These are phyloP conservation scores for Orthonyx spaldingii DNA, from an alignment of 2,113 vertebrate genomes.

Conservation along the genomic window DNA sequence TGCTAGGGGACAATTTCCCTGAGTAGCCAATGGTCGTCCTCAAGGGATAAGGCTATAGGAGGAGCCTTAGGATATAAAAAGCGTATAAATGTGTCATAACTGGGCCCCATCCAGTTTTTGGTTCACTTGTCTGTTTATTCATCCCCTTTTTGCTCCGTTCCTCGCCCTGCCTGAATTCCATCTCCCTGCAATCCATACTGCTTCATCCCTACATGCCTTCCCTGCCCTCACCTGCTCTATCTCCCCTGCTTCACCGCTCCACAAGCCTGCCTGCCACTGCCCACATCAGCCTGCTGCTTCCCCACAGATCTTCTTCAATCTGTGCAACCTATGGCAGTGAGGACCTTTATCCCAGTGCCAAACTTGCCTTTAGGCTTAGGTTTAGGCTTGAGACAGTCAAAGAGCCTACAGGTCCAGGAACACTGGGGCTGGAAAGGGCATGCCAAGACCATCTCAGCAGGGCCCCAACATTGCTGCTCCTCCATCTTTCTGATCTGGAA, in stretches of 20 bases:
- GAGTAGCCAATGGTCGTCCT: neutral
- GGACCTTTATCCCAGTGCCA: neutral
- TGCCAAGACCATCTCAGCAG: rapidly evolving
- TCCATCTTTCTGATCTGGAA: neutral
- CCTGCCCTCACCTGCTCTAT: neutral
- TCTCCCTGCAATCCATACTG: neutral
- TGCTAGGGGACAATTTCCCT: neutral
- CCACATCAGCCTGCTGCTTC: neutral
- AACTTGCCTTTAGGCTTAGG: neutral
- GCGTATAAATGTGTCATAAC: neutral
- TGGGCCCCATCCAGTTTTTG: rapidly evolving
- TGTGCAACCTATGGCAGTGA: rapidly evolving
- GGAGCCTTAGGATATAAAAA: neutral
- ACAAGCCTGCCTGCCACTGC: neutral
- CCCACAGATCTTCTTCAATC: rapidly evolving
- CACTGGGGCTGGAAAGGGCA: neutral
- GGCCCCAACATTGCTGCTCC: neutral
- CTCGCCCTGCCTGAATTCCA: rapidly evolving
- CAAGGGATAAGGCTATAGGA: neutral
- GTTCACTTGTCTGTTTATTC: neutral
- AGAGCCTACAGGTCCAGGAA: neutral
- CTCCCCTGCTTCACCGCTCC: neutral
- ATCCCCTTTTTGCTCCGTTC: neutral
- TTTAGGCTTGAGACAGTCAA: neutral
- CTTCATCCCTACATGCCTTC: rapidly evolving